Evolutionary conservation across 1,140 invertebrate species (phyloP), one percentile per base, ranked within the genome.

Genomic region (Papilio dardanus): DNA sequence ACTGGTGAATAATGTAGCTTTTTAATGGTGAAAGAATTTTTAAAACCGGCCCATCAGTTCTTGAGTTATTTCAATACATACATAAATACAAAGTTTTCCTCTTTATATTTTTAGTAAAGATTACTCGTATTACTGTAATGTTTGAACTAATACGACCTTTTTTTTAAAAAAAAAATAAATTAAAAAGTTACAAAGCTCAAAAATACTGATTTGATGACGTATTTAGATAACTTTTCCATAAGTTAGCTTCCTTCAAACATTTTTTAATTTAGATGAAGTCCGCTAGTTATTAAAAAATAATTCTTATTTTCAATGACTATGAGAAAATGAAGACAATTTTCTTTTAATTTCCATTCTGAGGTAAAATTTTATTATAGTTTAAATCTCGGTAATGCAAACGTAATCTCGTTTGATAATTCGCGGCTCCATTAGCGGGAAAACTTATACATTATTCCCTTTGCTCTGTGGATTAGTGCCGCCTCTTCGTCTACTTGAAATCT

Each of bases 401-500:
- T 92, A 90, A 92, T 91, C 86, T 86, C 86, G 85, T 90, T 89
- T 90, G 86, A 88, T 91, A 90, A 88, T 82, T 86, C 83, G 77
- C 83, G 82, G 86, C 85, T 86, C 87, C 88, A 91, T 89, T 88
- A 91, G 83, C 84, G 82, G 85, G 86, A 87, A 89, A 89, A 87
- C 85, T 83, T 86, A 90, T 90, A 89, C 89, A 80, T 84, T 90
- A 91, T 92, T 91, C 89, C 82, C 86, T 92, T 91, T 91, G 77
- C 79, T 85, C 82, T 78, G 81, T 79, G 86, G 83, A 88, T 90
- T 88, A 86, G 75, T 73, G 58, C 68, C 66, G 76, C 78, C 79
- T 81, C 71, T 58, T 82, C 84, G 83, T 83, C 79, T 79, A 79
- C 83, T 77, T 73, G 71, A 87, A 87, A 89, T 89, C 85, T 81